A percentile compares a stretch with the other conserved stretches of the same genome.
These are phyloP conservation scores for Callyntrura sp. DNA, from an alignment of 2,888 invertebrate species.

Conservation along the genomic window DNA sequence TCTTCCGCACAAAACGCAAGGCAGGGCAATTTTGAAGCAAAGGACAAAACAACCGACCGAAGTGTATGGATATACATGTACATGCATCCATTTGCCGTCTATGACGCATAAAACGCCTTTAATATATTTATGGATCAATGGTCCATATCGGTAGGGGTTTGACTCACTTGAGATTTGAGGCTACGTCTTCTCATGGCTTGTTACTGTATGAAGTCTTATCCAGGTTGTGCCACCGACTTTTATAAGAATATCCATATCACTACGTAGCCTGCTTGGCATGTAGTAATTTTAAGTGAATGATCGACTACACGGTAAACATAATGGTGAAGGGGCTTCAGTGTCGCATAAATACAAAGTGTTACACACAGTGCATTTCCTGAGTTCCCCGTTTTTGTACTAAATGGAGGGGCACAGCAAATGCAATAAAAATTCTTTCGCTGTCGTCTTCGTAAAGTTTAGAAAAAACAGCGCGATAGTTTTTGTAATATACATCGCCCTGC, in stretches of 20 bases:
- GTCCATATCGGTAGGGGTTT: constrained; percentile 63
- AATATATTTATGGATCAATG: constrained; percentile 73
- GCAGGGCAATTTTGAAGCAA: too few species aligned
- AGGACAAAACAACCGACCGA: too few species aligned
- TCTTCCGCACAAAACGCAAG: background rate
- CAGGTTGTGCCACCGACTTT: too few species aligned
- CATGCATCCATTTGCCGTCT: background rate
- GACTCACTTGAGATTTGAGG: constrained; percentile 61
- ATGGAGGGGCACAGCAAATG: background rate
- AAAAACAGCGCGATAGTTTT: constrained; percentile 13
- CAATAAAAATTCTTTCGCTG: constrained; percentile 32
- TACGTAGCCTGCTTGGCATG: too few species aligned
- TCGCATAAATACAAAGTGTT: constrained; percentile 15
- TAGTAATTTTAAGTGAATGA: constrained; percentile 4
- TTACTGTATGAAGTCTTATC: too few species aligned
- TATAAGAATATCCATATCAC: background rate
- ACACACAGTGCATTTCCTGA: constrained; percentile 53
- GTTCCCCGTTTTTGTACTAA: constrained; percentile 8
- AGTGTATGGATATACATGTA: too few species aligned
- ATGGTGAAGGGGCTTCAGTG: background rate
- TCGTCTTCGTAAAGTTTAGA: constrained; percentile 11
- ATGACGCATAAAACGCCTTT: constrained; percentile 36
- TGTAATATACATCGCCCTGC: constrained; percentile 15
- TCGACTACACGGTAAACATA: background rate
- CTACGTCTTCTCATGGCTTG: background rate